A percentile compares a stretch with the other conserved stretches of the same genome.
Conservation (phyloP, 2,888 invertebrate genomes). For the Taphrorychus bicolor region DNA sequence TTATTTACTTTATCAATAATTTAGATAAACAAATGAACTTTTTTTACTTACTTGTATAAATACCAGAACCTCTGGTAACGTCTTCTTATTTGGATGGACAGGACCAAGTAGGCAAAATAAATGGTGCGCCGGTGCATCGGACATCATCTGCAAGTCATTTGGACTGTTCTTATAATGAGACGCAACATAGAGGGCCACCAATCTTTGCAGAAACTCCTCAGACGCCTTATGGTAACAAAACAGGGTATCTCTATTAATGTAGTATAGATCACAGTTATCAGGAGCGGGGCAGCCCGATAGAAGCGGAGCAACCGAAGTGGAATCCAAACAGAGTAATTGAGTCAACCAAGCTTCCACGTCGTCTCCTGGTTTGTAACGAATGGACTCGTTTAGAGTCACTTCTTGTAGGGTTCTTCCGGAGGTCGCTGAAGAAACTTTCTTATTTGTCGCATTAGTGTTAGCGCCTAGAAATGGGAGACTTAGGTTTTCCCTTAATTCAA, state of each 20-base stretch:
- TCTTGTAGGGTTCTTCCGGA: constrained; percentile 64
- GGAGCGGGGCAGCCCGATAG: constrained; percentile 89
- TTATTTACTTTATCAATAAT: no score
- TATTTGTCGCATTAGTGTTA: constrained; percentile 61
- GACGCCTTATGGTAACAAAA: constrained; percentile 97
- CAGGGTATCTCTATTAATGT: constrained; percentile 89
- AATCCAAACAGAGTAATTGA: constrained; percentile 88
- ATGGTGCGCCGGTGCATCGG: constrained; percentile 98
- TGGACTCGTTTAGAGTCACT: constrained; percentile 89
- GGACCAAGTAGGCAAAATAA: constrained; percentile 94
- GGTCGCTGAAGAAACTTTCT: constrained; percentile 59
- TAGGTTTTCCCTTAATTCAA: background rate
- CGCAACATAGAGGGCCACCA: constrained; percentile 94
- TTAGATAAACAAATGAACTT: no score
- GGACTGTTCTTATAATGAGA: constrained; percentile 99
- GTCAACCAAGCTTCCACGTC: constrained; percentile 92
- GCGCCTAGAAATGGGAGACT: no score
- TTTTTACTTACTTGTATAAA: constrained; percentile 82
- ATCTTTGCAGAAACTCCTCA: constrained; percentile 87
- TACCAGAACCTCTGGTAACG: constrained; percentile 91
- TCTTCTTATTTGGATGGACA: constrained; percentile 71
- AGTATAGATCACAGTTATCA: constrained; percentile 85
- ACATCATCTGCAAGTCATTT: constrained; percentile 97
- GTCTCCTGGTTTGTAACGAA: constrained; percentile 89
- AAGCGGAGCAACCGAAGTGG: constrained; percentile 71